These are phyloP conservation scores for Epiperipatus broadwayi DNA, from an alignment of 2,888 invertebrate species.

Conservation along the genomic window DNA sequence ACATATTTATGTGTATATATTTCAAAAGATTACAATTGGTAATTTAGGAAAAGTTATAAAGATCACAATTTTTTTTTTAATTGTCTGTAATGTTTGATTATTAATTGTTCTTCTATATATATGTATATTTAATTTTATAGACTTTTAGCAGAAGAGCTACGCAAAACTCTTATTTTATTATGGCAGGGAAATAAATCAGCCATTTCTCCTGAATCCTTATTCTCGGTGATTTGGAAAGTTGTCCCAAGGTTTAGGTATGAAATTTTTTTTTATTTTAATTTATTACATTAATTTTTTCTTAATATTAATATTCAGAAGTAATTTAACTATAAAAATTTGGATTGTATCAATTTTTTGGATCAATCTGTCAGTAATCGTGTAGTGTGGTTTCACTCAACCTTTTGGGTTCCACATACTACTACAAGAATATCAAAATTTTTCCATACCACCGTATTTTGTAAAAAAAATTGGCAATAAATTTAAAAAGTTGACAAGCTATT, in stretches of 20 bases:
- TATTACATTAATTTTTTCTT: neutral
- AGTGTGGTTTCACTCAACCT: no score
- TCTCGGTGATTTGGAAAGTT: conserved; percentile 62
- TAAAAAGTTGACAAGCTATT: no score
- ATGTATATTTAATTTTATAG: conserved; percentile 33
- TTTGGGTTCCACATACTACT: no score
- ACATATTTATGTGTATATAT: no score
- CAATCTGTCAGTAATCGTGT: no score
- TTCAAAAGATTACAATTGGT: no score
- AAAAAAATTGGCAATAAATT: no score
- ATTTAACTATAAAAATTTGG: no score
- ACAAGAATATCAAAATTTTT: no score
- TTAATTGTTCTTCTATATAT: neutral
- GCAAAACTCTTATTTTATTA: conserved; percentile 53
- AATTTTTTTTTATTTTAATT: no score
- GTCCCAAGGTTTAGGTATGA: conserved; percentile 51
- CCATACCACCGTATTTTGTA: no score
- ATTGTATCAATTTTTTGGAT: no score
- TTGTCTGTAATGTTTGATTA: conserved; percentile 9
- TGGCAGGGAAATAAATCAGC: conserved; percentile 50
- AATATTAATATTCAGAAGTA: conserved; percentile 9
- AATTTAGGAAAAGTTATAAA: conserved; percentile 8
- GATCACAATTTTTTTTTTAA: conserved; percentile 1
- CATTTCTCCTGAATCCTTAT: conserved; percentile 58
- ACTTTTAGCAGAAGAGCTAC: conserved; percentile 53